phyloP scores from a whole-genome alignment of 2,888 invertebrate species.

The Graphium colonna region DNA sequence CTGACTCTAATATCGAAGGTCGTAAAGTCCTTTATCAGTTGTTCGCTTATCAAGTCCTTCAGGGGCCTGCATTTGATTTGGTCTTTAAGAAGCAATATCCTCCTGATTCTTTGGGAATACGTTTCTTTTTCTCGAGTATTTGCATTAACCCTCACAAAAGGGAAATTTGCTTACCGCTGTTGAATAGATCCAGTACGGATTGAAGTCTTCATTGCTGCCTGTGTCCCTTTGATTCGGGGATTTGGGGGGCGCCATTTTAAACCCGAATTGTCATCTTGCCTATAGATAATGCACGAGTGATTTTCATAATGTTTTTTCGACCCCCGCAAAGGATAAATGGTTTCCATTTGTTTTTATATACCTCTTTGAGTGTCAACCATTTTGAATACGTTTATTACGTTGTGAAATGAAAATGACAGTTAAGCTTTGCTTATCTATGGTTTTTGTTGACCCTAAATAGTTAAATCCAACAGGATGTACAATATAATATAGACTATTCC shows the following conservation, averaged over 20 bases:
- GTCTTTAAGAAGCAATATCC: slow-evolving; percentile 52
- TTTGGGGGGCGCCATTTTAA: slow-evolving; percentile 18
- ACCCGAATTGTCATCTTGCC: slow-evolving; percentile 12
- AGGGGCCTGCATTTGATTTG: slow-evolving; percentile 53
- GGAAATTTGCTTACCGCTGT: slow-evolving; percentile 54
- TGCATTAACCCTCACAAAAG: slow-evolving; percentile 59
- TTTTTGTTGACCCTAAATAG: too few species aligned
- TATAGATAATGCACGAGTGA: slow-evolving; percentile 10
- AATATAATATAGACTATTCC: too few species aligned
- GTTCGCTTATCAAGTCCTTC: slow-evolving; percentile 13
- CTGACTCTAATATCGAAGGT: slow-evolving; percentile 27
- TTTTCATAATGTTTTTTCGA: slow-evolving; percentile 5
- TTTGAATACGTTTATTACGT: too few species aligned
- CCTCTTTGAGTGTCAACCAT: too few species aligned
- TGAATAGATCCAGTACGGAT: slow-evolving; percentile 45
- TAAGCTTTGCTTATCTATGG: too few species aligned
- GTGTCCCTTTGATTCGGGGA: slow-evolving; percentile 30
- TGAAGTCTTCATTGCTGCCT: slow-evolving; percentile 40
- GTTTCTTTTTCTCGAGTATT: slow-evolving; percentile 53
- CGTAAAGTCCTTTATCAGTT: slow-evolving; percentile 28
- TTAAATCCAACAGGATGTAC: too few species aligned
- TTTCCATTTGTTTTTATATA: not conserved
- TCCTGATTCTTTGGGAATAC: slow-evolving; percentile 53
- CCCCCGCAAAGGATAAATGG: not conserved
- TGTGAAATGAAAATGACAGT: too few species aligned